These are phyloP conservation scores for Carpatolechia fugitivella DNA, from an alignment of 2,888 invertebrate genomes.

Conservation along the genomic window DNA sequence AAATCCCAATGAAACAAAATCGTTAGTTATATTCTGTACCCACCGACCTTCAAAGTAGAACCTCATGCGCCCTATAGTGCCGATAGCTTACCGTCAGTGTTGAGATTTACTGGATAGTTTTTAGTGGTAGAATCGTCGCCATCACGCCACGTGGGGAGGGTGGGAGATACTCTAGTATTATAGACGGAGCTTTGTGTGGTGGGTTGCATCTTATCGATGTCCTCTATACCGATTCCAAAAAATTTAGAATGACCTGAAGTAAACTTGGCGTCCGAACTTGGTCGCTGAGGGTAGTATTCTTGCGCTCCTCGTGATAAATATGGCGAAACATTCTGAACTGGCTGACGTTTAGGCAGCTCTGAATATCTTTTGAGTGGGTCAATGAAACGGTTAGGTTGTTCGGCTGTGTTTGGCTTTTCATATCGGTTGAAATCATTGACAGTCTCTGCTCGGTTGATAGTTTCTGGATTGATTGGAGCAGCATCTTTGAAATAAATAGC, in stretches of 20 bases:
- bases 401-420: constrained; percentile 22
- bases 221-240: constrained; percentile 81
- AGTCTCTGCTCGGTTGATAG: constrained; percentile 51
- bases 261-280: constrained; percentile 51
- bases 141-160: constrained; percentile 77
- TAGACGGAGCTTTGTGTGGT: constrained; percentile 73
- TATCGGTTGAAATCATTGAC: constrained; percentile 49
- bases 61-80: constrained; percentile 35
- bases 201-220: constrained; percentile 74
- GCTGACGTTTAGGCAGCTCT: constrained; percentile 10
- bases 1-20: neutral
- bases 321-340: constrained; percentile 25
- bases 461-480: constrained; percentile 32
- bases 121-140: constrained; percentile 63
- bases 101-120: constrained; percentile 61
- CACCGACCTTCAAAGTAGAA: constrained; percentile 2
- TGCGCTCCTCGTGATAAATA: constrained; percentile 41
- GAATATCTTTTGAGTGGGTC: constrained; percentile 22
- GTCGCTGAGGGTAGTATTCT: constrained; percentile 40
- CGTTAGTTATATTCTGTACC: neutral
- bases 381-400: constrained; percentile 27
- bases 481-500: constrained; percentile 57
- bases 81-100: constrained; percentile 62
- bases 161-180: constrained; percentile 81
- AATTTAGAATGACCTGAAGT: constrained; percentile 82